A percentile compares a stretch with the other conserved stretches of the same genome.
These are phyloP conservation scores for Platerodrilus igneus DNA, from an alignment of 2,888 invertebrate species.

Conservation along the genomic window DNA sequence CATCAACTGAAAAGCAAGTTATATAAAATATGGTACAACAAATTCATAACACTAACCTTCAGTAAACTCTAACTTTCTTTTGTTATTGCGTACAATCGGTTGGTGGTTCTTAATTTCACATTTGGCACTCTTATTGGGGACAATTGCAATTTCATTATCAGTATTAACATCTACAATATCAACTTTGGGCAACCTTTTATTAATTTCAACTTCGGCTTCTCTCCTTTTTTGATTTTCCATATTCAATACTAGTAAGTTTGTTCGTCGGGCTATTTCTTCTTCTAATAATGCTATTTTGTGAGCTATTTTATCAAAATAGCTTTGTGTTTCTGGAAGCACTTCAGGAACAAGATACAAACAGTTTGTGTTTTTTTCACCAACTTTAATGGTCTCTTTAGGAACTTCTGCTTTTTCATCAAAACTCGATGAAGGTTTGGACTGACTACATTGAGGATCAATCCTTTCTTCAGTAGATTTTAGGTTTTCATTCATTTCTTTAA, in stretches of 20 bases:
- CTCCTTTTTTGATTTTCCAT: not conserved
- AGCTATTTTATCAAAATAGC: conserved; percentile 17
- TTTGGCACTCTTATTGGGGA: conserved; percentile 11
- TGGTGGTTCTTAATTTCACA: conserved; percentile 3
- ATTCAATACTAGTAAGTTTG: not conserved
- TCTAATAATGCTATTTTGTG: conserved; percentile 15
- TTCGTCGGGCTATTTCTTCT: conserved; percentile 7
- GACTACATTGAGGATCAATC: not conserved
- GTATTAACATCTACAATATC: conserved; percentile 10
- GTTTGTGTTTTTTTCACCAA: no score
- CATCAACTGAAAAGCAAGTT: no score
- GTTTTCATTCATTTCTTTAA: no score
- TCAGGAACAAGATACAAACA: conserved; percentile 24
- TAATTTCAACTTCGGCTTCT: not conserved
- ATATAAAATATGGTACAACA: no score
- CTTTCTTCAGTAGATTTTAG: no score
- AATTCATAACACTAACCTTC: no score
- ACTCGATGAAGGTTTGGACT: not conserved
- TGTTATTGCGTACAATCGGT: conserved; percentile 12
- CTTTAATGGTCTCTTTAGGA: not conserved
- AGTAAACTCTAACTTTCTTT: no score
- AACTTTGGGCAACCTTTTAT: conserved; percentile 14
- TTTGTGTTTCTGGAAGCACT: conserved; percentile 14
- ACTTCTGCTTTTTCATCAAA: not conserved
- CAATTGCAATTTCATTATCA: conserved; percentile 12